phyloP scores from a whole-genome alignment of 2,888 invertebrate genomes.

The Andrena fulva region DNA sequence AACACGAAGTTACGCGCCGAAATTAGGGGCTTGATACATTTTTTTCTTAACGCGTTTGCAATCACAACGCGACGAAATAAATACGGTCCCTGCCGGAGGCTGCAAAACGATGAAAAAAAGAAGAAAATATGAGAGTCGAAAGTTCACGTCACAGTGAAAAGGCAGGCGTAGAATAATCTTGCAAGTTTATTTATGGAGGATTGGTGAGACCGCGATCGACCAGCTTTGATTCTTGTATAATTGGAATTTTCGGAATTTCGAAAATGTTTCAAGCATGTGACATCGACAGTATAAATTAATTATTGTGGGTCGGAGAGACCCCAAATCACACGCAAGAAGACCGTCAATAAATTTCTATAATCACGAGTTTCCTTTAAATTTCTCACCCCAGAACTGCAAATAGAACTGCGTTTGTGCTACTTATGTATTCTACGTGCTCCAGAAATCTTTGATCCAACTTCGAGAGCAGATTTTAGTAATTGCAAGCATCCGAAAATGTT shows the following conservation, averaged over 20 bases:
- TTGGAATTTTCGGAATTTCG: slow-evolving; percentile 17
- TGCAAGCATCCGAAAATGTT: not conserved
- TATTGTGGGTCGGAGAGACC: not conserved
- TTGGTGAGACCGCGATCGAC: slow-evolving; percentile 22
- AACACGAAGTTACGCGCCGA: slow-evolving; percentile 26
- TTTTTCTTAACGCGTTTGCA: slow-evolving; percentile 8
- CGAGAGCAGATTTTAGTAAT: not conserved
- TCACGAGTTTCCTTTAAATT: slow-evolving; percentile 22
- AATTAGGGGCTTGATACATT: slow-evolving; percentile 14
- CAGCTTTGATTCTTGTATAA: slow-evolving; percentile 22
- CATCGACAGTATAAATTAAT: slow-evolving; percentile 13
- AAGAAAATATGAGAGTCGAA: slow-evolving; percentile 6
- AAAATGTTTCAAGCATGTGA: not conserved
- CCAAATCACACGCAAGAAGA: slow-evolving; percentile 20
- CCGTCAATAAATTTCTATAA: slow-evolving; percentile 24
- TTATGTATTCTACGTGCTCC: slow-evolving; percentile 14
- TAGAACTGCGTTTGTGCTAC: slow-evolving; percentile 10
- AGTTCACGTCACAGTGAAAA: slow-evolving; percentile 6
- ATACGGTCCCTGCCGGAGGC: not conserved
- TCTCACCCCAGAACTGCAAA: slow-evolving; percentile 25
- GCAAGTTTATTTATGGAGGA: slow-evolving; percentile 36
- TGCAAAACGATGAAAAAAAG: not conserved
- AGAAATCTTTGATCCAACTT: slow-evolving; percentile 14
- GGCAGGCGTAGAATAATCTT: slow-evolving; percentile 1
- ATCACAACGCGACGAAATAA: not conserved